These are phyloP conservation scores for Larimichthys polyactis DNA, from an alignment of 2,113 vertebrate species.

Conservation along the genomic window DNA sequence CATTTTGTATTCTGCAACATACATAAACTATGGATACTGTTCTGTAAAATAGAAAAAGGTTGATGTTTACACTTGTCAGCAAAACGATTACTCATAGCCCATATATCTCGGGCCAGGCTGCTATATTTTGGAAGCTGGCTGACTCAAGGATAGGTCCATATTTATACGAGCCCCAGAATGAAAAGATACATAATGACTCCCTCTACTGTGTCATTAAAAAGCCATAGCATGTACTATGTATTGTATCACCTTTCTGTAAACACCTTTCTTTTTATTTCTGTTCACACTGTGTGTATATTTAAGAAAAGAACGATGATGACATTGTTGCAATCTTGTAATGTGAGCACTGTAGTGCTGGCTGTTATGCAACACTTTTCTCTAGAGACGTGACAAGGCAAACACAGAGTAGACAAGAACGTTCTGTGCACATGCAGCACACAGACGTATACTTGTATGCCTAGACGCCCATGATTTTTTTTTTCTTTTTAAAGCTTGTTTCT, in stretches of 20 bases:
- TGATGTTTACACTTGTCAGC: conserved; percentile 6
- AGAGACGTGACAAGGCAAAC: conserved; percentile 15
- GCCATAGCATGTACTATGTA: neutral
- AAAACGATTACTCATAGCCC: neutral
- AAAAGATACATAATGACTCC: neutral
- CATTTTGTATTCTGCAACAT: neutral
- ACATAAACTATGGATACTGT: neutral
- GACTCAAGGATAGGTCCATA: neutral
- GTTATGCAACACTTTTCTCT: conserved; percentile 63
- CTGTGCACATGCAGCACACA: conserved; percentile 22
- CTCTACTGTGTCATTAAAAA: conserved; percentile 12
- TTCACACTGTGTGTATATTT: conserved; percentile 20
- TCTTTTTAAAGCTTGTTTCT: neutral
- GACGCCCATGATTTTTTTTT: neutral
- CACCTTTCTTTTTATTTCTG: conserved; percentile 6
- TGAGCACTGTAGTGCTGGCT: conserved; percentile 34
- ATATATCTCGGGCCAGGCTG: neutral
- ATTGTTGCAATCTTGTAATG: conserved; percentile 48
- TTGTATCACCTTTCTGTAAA: conserved; percentile 20
- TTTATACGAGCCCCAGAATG: neutral
- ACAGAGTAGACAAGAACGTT: conserved; percentile 21
- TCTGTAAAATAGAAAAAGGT: neutral
- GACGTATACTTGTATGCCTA: neutral
- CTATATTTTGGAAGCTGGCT: neutral
- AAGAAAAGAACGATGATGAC: conserved; percentile 36